Conservation (phyloP, 2,113 vertebrate species). For the Sprattus sprattus region DNA sequence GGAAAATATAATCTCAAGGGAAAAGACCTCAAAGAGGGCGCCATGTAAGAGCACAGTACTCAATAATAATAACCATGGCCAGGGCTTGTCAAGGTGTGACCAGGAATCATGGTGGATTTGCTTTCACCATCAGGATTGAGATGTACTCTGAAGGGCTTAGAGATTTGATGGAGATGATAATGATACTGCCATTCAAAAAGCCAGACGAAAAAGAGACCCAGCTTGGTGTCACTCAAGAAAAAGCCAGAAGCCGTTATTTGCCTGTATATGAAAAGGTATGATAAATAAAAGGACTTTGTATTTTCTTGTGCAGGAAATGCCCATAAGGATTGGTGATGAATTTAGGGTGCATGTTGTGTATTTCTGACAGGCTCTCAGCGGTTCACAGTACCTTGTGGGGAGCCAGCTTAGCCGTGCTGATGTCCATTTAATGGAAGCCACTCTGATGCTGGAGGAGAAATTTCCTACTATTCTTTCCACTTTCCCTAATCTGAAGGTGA, state of each 20-base stretch:
- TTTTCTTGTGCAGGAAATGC: neutral
- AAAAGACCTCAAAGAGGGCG: slow-evolving; percentile 81
- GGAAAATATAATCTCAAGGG: slow-evolving; percentile 86
- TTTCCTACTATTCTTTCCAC: slow-evolving; percentile 67
- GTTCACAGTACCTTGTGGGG: slow-evolving; percentile 80
- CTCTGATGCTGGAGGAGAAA: slow-evolving; percentile 83
- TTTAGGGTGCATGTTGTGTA: neutral
- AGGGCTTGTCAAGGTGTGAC: neutral
- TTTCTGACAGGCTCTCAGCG: slow-evolving; percentile 71
- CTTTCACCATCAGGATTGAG: slow-evolving; percentile 74
- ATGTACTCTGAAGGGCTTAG: slow-evolving; percentile 81
- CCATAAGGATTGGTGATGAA: neutral
- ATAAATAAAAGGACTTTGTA: neutral
- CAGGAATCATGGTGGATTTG: neutral
- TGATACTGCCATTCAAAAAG: slow-evolving; percentile 66
- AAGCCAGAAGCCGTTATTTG: slow-evolving; percentile 75
- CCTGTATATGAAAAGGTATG: slow-evolving; percentile 87
- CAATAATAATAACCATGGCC: neutral
- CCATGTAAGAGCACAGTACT: slow-evolving; percentile 63
- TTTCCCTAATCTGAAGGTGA: slow-evolving; percentile 83
- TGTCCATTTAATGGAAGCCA: slow-evolving; percentile 79
- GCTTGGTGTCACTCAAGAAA: slow-evolving; percentile 66
- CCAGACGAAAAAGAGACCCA: slow-evolving; percentile 65
- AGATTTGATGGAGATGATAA: slow-evolving; percentile 80
- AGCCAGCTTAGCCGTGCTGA: slow-evolving; percentile 82